These are phyloP conservation scores for Macrosoma leucophasiata DNA, from an alignment of 2,888 invertebrate species.

Conservation along the genomic window DNA sequence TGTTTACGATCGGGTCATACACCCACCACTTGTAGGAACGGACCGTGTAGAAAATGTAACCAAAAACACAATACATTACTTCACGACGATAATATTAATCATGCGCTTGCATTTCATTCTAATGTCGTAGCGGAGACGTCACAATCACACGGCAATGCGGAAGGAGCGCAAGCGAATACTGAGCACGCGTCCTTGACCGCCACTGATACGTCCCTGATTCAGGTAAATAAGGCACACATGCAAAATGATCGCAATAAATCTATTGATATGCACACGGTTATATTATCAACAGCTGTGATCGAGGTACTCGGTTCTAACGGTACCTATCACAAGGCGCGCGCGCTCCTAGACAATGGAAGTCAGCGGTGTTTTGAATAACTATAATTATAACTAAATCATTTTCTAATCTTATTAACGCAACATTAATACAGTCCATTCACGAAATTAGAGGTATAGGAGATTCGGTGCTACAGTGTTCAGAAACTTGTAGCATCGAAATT, in stretches of 20 bases:
- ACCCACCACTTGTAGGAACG: neutral
- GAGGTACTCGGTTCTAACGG: neutral
- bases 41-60: constrained; percentile 5
- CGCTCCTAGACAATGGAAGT: constrained; percentile 8
- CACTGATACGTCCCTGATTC: constrained; percentile 4
- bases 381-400: constrained; percentile 23
- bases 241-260: constrained; percentile 3
- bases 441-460: constrained; percentile 8
- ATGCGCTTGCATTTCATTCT: constrained; percentile 2
- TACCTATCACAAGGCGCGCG: constrained; percentile 2
- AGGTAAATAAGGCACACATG: neutral
- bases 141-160: no score
- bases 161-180: no score
- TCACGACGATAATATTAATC: constrained; percentile 5
- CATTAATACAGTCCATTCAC: constrained; percentile 23
- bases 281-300: constrained; percentile 6
- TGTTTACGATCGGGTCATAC: constrained; percentile 8
- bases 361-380: constrained; percentile 15
- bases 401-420: constrained; percentile 18
- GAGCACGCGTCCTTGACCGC: no score
- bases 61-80: constrained; percentile 7
- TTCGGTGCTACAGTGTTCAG: constrained; percentile 1
- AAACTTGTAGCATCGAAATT: constrained; percentile 9
- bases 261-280: neutral
- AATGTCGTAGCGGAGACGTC: neutral